Evolutionary conservation across 2,797 vertebrate genomes (phyloP).

Genomic region (Vireo griseus): DNA sequence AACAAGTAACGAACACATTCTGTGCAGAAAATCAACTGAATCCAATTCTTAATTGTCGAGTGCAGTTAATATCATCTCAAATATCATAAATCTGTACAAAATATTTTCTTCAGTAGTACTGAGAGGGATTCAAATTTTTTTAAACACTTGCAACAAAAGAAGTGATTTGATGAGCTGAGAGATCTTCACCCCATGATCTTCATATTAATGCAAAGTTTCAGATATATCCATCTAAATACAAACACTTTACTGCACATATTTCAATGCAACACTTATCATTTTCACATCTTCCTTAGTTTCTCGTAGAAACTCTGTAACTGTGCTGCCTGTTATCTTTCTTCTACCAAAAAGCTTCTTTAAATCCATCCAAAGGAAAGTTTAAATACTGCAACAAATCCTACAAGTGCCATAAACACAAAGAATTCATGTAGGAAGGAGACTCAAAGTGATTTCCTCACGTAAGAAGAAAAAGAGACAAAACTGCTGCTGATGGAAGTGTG

Average conservation of each 20-base stretch:
- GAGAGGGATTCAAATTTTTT: background rate
- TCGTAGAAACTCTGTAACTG: background rate
- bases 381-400: background rate
- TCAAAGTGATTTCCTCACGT: background rate
- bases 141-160: background rate
- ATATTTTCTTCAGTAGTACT: background rate
- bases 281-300: background rate
- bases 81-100: background rate
- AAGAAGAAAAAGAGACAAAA: background rate
- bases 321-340: background rate
- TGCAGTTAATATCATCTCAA: background rate
- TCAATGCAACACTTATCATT: background rate
- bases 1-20: background rate
- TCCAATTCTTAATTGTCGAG: background rate
- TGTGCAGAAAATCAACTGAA: background rate
- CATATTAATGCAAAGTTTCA: background rate
- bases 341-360: background rate
- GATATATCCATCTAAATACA: background rate
- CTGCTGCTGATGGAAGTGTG: rapidly evolving
- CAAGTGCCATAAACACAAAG: background rate
- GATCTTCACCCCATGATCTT: background rate
- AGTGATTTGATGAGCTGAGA: background rate
- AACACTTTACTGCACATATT: background rate
- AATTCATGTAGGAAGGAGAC: background rate
- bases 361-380: background rate